phyloP scores from a whole-genome alignment of 2,888 invertebrate genomes.

The Thymelicus sylvestris region DNA sequence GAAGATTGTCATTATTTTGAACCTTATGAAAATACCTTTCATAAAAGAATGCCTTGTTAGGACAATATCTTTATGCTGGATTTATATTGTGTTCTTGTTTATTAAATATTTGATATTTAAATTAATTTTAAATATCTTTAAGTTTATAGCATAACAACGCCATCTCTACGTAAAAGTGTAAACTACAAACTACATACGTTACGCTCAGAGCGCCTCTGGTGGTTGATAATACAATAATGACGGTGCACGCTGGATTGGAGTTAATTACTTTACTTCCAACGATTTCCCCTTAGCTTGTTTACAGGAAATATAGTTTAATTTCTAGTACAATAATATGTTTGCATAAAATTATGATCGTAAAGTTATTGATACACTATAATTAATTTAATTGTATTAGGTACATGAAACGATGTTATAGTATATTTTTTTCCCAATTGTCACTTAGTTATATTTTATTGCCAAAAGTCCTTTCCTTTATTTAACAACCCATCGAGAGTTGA shows the following conservation, averaged over 20 bases:
- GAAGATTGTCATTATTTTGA: not conserved
- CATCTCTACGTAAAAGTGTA: conserved; percentile 6
- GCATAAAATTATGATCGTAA: not conserved
- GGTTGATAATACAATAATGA: conserved; percentile 15
- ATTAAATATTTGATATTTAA: not conserved
- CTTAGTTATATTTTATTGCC: too few relatives aligned
- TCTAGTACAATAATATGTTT: not conserved
- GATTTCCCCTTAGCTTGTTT: not conserved
- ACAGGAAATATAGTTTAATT: not conserved
- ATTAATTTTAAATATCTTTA: not conserved
- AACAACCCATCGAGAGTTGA: too few relatives aligned
- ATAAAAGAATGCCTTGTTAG: not conserved
- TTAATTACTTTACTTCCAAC: not conserved
- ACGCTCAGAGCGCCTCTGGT: conserved; percentile 11
- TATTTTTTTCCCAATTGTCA: too few relatives aligned
- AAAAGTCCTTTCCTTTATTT: too few relatives aligned
- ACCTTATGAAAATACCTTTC: not conserved
- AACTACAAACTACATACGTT: conserved; percentile 21
- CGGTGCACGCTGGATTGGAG: conserved; percentile 2
- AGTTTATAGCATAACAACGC: conserved; percentile 20
- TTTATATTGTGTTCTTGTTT: not conserved
- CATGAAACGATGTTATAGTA: too few relatives aligned
- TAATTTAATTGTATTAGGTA: too few relatives aligned
- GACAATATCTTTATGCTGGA: not conserved
- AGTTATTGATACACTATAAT: too few relatives aligned